Conservation (phyloP, 30 jellyfish, hydroid and myxozoan genomes). For the Haliclystus octoradiatus region DNA sequence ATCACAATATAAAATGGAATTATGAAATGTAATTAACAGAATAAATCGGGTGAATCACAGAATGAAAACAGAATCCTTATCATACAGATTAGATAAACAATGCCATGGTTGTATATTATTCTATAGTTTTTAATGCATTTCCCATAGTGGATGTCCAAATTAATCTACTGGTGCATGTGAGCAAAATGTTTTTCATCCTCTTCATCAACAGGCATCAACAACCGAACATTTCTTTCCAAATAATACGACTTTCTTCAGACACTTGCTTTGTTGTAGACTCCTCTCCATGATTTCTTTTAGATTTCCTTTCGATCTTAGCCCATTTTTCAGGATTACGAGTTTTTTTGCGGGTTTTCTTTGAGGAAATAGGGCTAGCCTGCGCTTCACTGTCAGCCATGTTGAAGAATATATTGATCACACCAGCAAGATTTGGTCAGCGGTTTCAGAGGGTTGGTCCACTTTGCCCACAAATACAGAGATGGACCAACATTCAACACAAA, state of each 20-base stretch:
- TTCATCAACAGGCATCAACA: too few species aligned
- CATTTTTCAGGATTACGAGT: background rate
- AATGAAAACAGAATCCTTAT: too few species aligned
- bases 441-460: background rate
- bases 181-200: too few species aligned
- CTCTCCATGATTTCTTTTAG: background rate
- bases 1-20: too few species aligned
- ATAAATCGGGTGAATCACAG: too few species aligned
- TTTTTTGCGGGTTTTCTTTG: background rate
- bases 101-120: too few species aligned
- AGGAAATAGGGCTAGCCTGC: background rate
- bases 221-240: background rate
- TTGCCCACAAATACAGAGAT: background rate
- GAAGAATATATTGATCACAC: background rate
- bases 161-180: too few species aligned
- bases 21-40: too few species aligned
- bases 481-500: constrained; percentile 1
- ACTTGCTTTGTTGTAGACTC: background rate
- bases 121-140: too few species aligned
- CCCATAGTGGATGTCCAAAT: too few species aligned
- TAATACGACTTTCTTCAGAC: background rate
- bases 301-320: background rate
- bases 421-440: constrained; percentile 2
- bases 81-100: too few species aligned
- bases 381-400: too few species aligned